Evolutionary conservation across 2,113 vertebrate genomes (phyloP), one percentile per base, ranked within the genome.

Genomic region (Silurus asotus): DNA sequence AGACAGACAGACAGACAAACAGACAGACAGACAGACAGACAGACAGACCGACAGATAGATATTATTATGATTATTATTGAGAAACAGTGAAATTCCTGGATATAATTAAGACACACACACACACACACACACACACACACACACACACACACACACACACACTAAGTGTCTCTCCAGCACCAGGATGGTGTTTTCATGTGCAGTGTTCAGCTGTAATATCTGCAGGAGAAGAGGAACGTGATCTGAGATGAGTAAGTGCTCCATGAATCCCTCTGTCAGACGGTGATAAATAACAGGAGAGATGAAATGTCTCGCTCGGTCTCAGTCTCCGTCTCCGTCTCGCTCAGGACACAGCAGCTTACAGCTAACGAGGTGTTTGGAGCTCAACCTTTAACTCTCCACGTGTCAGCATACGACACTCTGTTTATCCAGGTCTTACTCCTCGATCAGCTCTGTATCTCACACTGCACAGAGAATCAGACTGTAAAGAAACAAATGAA

Each of bases 281-380:
- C 76, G 45, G 62, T 4, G 61, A 65, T 14, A 25, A 65, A 84
- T 55, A 87, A 19, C n/a, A 78, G 84, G 67, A 77, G 67, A 72
- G 85, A 82, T 83, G 87, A 80, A 56, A 78, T 0, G 8, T 37
- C 75, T 58, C 8, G 8, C 87, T 82, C 70, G 45, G 78, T 61
- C 84, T 37, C 37, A 2, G 37, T 37, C 37, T 37, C 37, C 37
- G 2, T 37, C 37, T 37, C 37, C 2, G 37, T 37, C 37, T 37
- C 37, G 37, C 37, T 67, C 78, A 19, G 56, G 58, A 19, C 78
- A 80, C 37, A 28, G 51, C 37, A 55, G 51, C 49, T 25, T 17
- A 13, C 13, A 28, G 75, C 51, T 78, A 78, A 56, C 23, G 72
- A 53, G 20, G 45, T 23, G 72, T 56, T 20, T 55, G 11, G 51